phyloP scores from a whole-genome alignment of 2,113 vertebrate species.

The Podiceps cristatus region DNA sequence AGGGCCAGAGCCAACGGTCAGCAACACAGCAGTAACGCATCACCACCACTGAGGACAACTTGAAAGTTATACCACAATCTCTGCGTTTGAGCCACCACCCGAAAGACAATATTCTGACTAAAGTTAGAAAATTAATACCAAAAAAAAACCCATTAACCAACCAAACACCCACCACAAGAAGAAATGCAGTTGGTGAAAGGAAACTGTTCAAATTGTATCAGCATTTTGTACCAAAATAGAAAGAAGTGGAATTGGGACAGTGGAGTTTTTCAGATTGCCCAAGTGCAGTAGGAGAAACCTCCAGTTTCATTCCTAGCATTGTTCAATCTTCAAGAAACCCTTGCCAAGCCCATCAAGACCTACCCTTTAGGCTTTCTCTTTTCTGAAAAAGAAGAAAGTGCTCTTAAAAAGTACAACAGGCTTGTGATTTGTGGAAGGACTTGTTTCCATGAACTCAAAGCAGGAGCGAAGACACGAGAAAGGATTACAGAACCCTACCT shows the following conservation, averaged over 20 bases:
- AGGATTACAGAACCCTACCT: not conserved
- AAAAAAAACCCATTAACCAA: not conserved
- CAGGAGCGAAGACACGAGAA: not conserved
- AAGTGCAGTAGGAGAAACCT: accelerated
- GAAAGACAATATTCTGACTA: not conserved
- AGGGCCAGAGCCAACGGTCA: not conserved
- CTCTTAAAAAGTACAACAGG: not conserved
- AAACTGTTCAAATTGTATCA: not conserved
- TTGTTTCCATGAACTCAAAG: not conserved
- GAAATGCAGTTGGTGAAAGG: not conserved
- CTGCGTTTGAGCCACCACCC: not conserved
- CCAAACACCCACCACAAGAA: not conserved
- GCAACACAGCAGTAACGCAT: not conserved
- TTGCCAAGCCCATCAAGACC: not conserved
- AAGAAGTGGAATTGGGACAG: not conserved
- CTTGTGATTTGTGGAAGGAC: not conserved
- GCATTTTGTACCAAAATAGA: not conserved
- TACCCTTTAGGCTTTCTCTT: not conserved
- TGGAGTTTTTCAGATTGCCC: not conserved
- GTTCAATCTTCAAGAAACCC: not conserved
- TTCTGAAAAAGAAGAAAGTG: not conserved
- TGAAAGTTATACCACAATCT: not conserved
- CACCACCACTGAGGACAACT: not conserved
- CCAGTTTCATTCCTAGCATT: not conserved
- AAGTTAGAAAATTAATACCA: not conserved